A percentile compares a stretch with the other conserved stretches of the same genome.
Evolutionary conservation across 2,797 vertebrate species (phyloP).

Genomic region (Spinus olivaceus): DNA sequence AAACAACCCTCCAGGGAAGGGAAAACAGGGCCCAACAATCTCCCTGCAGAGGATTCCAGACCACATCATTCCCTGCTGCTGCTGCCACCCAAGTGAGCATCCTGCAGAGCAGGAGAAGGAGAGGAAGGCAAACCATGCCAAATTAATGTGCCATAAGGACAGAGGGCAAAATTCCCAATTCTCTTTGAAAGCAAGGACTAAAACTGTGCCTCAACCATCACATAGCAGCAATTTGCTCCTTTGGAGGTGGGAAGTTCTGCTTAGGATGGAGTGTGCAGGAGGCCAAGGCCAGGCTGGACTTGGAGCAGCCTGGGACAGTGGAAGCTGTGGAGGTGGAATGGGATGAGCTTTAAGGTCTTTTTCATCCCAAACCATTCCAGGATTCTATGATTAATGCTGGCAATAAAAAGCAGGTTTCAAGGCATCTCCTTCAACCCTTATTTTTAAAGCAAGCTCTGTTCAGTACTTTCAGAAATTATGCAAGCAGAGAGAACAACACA

Average conservation of each 20-base stretch:
- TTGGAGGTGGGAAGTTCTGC: background rate
- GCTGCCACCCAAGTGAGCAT: background rate
- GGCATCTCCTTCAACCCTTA: background rate
- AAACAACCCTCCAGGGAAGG: background rate
- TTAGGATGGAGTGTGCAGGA: accelerated
- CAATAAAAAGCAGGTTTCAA: background rate
- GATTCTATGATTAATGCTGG: too few species aligned
- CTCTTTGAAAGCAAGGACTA: background rate
- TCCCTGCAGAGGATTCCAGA: background rate
- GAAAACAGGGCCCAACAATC: background rate
- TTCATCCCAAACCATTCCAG: background rate
- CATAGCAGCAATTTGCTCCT: background rate
- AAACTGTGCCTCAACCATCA: background rate
- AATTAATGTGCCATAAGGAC: accelerated
- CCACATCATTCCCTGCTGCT: background rate
- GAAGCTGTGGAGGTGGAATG: background rate
- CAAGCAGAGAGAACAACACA: background rate
- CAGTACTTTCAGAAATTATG: background rate
- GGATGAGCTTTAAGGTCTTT: background rate
- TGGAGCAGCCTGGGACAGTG: background rate
- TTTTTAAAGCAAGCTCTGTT: background rate
- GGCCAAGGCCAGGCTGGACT: background rate
- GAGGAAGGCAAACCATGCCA: background rate
- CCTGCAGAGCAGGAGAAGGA: background rate
- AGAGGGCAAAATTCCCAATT: background rate